These are phyloP conservation scores for Leucoptera coffeella DNA, from an alignment of 2,888 invertebrate species.

Conservation along the genomic window DNA sequence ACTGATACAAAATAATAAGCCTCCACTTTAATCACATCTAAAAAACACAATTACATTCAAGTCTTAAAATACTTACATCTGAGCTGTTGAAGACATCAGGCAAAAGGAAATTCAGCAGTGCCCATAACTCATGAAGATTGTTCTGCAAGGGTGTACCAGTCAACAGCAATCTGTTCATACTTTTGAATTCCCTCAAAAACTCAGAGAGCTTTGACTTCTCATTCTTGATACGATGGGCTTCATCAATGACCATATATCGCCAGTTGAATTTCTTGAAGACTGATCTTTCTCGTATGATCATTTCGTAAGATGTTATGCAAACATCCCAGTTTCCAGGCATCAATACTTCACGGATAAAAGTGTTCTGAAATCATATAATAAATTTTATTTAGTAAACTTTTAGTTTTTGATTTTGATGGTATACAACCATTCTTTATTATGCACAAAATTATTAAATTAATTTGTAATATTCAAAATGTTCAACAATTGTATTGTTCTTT, in stretches of 20 bases:
- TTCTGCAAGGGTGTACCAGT: slow-evolving; percentile 99
- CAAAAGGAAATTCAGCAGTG: slow-evolving; percentile 90
- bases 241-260: slow-evolving; percentile 99
- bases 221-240: slow-evolving; percentile 98
- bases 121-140: slow-evolving; percentile 97
- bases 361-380: slow-evolving; percentile 49
- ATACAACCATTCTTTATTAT: too few species aligned
- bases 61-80: slow-evolving; percentile 50
- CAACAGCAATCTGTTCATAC: slow-evolving; percentile 86
- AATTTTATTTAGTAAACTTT: too few species aligned
- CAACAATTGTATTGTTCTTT: too few species aligned
- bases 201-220: slow-evolving; percentile 98
- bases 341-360: slow-evolving; percentile 84
- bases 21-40: too few species aligned
- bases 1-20: too few species aligned
- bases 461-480: too few species aligned
- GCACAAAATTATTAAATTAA: too few species aligned
- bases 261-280: slow-evolving; percentile 98
- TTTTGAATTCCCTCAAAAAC: slow-evolving; percentile 93
- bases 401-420: too few species aligned
- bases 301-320: slow-evolving; percentile 97
- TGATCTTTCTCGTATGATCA: slow-evolving; percentile 94
- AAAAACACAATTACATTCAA: too few species aligned
- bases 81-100: slow-evolving; percentile 98
- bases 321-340: slow-evolving; percentile 98